Conservation (phyloP, 2,113 vertebrate species). For the cattle (Bos taurus) region DNA sequence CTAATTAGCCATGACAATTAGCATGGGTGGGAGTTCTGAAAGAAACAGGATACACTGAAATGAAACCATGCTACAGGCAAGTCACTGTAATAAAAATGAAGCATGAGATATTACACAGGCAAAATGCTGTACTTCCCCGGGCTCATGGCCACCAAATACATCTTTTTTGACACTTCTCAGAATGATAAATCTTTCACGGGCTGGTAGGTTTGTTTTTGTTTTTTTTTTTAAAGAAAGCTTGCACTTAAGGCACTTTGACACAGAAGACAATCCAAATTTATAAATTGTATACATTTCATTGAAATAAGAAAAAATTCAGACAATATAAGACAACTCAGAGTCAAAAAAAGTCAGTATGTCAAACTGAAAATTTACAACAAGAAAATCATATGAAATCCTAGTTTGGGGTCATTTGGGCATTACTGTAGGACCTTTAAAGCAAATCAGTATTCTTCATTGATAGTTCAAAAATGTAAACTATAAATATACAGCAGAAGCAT, state of each 20-base stretch:
- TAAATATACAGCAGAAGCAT: constrained; percentile 85
- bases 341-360: not conserved
- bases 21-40: not conserved
- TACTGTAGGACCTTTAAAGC: constrained; percentile 13
- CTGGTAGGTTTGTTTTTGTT: not conserved
- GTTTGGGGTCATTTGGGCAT: constrained; percentile 50
- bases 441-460: constrained; percentile 53
- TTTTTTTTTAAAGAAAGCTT: not conserved
- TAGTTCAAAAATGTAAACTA: constrained; percentile 72
- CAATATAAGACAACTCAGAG: not conserved
- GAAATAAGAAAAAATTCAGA: not conserved
- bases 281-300: not conserved
- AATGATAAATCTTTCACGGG: not conserved
- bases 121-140: not conserved
- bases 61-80: not conserved
- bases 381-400: not conserved
- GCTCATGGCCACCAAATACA: not conserved
- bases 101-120: not conserved
- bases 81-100: constrained; percentile 3
- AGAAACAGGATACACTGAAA: not conserved
- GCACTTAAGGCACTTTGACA: not conserved
- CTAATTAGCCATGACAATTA: constrained; percentile 17
- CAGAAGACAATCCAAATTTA: not conserved
- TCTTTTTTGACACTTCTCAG: not conserved
- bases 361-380: not conserved